Percentiles rank a stretch among this genome's conserved stretches.
Evolutionary conservation across 1,140 invertebrate genomes (phyloP).

Genomic region (Aporrectodea caliginosa): DNA sequence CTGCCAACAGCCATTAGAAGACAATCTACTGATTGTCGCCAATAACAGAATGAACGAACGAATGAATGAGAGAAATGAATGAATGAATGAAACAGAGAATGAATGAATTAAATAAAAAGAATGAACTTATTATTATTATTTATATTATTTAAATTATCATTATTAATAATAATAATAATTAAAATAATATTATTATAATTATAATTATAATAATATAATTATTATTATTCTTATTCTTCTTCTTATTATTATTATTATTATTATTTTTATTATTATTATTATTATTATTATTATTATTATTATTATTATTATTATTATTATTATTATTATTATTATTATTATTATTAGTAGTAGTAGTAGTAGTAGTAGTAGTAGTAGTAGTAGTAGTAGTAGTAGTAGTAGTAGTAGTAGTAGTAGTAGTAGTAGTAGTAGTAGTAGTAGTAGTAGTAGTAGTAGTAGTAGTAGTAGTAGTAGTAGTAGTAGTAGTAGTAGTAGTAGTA

Average conservation of each 20-base stretch:
- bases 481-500: constrained; percentile 10
- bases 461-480: constrained; percentile 9
- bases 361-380: too few relatives aligned
- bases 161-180: background rate
- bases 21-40: too few relatives aligned
- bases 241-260: background rate
- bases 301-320: background rate
- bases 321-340: background rate
- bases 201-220: background rate
- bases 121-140: background rate
- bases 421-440: constrained; percentile 10
- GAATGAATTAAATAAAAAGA: too few relatives aligned
- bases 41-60: too few relatives aligned
- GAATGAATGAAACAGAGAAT: too few relatives aligned
- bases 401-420: constrained; percentile 9
- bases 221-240: too few relatives aligned
- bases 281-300: background rate
- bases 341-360: too few relatives aligned
- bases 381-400: background rate
- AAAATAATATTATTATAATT: background rate
- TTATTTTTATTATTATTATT: background rate
- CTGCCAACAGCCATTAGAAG: too few relatives aligned
- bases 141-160: background rate
- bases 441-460: constrained; percentile 9
- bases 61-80: too few relatives aligned